These are phyloP conservation scores for Harpagifer antarcticus DNA, from an alignment of 2,797 vertebrate genomes.

Conservation along the genomic window DNA sequence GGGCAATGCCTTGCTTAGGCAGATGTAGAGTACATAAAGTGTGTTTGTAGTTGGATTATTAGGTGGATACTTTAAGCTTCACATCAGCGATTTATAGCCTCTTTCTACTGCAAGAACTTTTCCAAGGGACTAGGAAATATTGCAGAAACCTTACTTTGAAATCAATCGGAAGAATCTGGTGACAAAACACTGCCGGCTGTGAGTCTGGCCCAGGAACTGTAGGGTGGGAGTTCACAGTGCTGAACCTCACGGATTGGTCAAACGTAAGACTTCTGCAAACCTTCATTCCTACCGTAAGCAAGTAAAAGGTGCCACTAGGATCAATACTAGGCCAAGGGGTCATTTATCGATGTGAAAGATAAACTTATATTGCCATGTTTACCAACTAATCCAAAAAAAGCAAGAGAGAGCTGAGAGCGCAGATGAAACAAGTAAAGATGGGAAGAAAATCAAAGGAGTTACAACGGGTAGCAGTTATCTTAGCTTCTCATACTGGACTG, in stretches of 20 bases:
- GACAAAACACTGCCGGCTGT: background rate
- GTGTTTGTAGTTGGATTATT: slow-evolving; percentile 4
- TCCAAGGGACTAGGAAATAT: background rate
- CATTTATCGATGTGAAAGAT: background rate
- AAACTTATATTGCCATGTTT: slow-evolving; percentile 3
- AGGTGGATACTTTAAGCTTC: background rate
- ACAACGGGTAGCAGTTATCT: background rate
- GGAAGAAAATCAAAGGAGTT: background rate
- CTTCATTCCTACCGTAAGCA: background rate
- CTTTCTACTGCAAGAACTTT: background rate
- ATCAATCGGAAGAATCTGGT: background rate
- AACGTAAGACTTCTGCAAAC: background rate
- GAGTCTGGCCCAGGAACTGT: background rate
- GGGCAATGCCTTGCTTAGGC: background rate
- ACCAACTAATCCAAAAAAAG: background rate
- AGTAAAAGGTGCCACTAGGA: background rate
- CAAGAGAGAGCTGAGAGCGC: background rate
- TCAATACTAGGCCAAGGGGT: background rate
- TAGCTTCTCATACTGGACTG: no score
- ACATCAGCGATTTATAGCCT: background rate
- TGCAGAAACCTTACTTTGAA: background rate
- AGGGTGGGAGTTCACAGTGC: background rate
- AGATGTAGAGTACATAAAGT: background rate
- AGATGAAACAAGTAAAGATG: background rate
- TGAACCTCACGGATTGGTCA: background rate